These are phyloP conservation scores for Anadara kagoshimensis DNA, from an alignment of 1,140 invertebrate genomes.

Conservation along the genomic window DNA sequence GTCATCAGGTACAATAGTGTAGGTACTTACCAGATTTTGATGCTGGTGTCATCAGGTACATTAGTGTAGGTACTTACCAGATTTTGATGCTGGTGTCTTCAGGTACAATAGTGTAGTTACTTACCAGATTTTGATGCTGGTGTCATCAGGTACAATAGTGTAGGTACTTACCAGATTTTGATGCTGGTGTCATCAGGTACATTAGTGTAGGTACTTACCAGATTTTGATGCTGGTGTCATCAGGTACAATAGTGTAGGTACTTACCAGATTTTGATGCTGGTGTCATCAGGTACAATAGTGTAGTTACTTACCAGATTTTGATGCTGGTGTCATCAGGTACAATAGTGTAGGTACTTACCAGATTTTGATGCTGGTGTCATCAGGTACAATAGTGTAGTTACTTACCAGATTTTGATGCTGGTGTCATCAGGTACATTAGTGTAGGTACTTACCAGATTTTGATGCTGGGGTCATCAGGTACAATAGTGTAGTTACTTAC, in stretches of 20 bases:
- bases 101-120: slow-evolving; percentile 82
- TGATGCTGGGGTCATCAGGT: slow-evolving; percentile 75
- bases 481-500: slow-evolving; percentile 83
- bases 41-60: slow-evolving; percentile 77
- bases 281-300: slow-evolving; percentile 78
- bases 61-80: slow-evolving; percentile 82
- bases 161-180: slow-evolving; percentile 81
- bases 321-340: slow-evolving; percentile 77
- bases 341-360: slow-evolving; percentile 82
- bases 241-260: slow-evolving; percentile 81
- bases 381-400: slow-evolving; percentile 80
- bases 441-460: slow-evolving; percentile 81
- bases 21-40: slow-evolving; percentile 81
- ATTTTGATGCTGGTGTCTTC: slow-evolving; percentile 76
- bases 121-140: slow-evolving; percentile 77
- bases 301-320: slow-evolving; percentile 81
- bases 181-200: slow-evolving; percentile 76
- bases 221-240: slow-evolving; percentile 77
- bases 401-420: slow-evolving; percentile 79
- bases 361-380: slow-evolving; percentile 77
- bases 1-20: slow-evolving; percentile 80
- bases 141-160: slow-evolving; percentile 79
- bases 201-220: slow-evolving; percentile 82
- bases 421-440: slow-evolving; percentile 79
- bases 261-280: slow-evolving; percentile 77